phyloP scores from a whole-genome alignment of 2,797 vertebrate species.

The Neosalanx taihuensis region DNA sequence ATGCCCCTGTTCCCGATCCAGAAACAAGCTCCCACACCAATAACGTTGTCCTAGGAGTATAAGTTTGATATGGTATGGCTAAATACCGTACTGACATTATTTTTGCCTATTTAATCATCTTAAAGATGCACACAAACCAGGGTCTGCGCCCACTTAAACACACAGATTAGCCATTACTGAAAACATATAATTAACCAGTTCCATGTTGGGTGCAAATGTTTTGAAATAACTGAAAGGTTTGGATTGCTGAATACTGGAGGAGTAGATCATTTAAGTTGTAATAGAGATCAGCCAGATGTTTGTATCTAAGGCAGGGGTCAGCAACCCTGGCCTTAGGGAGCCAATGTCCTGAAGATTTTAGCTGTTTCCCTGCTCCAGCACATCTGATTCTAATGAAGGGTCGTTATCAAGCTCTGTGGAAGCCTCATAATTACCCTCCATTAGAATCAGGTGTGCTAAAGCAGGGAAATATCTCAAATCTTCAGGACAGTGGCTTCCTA shows the following conservation, averaged over 20 bases:
- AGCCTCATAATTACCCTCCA: no score
- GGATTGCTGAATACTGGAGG: background rate
- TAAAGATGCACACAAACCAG: background rate
- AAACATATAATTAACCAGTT: background rate
- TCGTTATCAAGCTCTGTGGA: no score
- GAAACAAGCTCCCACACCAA: background rate
- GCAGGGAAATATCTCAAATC: no score
- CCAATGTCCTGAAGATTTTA: no score
- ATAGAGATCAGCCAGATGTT: background rate
- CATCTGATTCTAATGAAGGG: no score
- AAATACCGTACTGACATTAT: background rate
- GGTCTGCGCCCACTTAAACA: background rate
- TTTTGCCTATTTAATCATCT: background rate
- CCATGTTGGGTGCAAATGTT: background rate
- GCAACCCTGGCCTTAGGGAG: no score
- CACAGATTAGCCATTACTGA: background rate
- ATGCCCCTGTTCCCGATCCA: background rate
- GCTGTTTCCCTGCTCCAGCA: no score
- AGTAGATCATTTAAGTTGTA: background rate
- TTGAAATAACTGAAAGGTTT: background rate
- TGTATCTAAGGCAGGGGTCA: background rate
- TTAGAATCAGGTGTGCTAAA: no score
- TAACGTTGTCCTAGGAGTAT: background rate
- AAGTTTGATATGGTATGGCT: background rate
- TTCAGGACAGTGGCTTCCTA: no score